These are phyloP conservation scores for Callithrix jacchus DNA, from an alignment of 2,113 vertebrate species.

Conservation along the genomic window DNA sequence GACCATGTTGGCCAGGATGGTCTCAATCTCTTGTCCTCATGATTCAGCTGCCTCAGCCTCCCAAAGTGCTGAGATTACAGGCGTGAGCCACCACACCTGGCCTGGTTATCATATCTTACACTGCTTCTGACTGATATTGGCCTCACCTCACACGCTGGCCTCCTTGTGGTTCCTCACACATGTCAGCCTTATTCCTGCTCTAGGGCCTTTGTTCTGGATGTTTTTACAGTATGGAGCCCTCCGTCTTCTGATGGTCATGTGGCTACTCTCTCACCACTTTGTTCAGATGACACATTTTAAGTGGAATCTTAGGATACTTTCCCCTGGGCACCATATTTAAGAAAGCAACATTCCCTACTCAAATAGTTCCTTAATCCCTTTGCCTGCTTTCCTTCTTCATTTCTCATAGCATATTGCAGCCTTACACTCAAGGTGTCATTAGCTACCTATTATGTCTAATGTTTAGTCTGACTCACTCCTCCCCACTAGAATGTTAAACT, in stretches of 20 bases:
- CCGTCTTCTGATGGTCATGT: not conserved
- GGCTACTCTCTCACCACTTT: not conserved
- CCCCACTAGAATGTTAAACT: not conserved
- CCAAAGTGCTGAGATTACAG: too few relatives aligned
- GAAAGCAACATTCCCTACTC: not conserved
- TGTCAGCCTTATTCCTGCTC: not conserved
- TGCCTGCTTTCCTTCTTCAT: not conserved
- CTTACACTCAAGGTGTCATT: not conserved
- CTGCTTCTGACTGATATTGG: not conserved
- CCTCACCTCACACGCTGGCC: not conserved
- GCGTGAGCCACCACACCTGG: too few relatives aligned
- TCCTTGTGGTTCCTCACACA: not conserved
- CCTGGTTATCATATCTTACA: not conserved
- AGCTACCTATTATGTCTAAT: not conserved
- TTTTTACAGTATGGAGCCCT: not conserved
- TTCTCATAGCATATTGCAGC: not conserved
- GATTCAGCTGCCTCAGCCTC: too few relatives aligned
- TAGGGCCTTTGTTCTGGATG: not conserved
- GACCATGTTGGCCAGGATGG: too few relatives aligned
- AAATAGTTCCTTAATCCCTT: not conserved
- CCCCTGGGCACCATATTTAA: not conserved
- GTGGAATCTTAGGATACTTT: not conserved
- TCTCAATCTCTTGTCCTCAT: too few relatives aligned
- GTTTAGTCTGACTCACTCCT: not conserved
- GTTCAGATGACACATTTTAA: not conserved